These are phyloP conservation scores for Caenorhabditis briggsae DNA, from an alignment of 1,140 invertebrate genomes.

Conservation along the genomic window DNA sequence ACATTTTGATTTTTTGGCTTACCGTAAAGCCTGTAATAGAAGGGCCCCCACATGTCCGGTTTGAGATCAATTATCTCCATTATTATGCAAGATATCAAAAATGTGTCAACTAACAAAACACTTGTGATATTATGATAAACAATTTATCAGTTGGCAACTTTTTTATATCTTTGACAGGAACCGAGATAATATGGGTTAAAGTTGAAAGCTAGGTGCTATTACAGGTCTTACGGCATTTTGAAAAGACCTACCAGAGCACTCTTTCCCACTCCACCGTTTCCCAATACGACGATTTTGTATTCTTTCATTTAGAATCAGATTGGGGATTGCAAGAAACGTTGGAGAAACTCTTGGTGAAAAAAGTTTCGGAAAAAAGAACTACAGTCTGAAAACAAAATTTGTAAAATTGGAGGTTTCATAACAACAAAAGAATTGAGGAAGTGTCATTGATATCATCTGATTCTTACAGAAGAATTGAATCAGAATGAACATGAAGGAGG, in stretches of 20 bases:
- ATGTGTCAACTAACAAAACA: too few species aligned
- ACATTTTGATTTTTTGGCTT: neutral
- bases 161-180: too few species aligned
- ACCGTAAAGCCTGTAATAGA: too few species aligned
- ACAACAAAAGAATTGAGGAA: constrained; percentile 32
- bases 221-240: neutral
- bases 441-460: constrained; percentile 16
- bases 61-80: too few species aligned
- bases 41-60: too few species aligned
- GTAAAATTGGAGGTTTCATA: constrained; percentile 6
- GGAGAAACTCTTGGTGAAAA: neutral
- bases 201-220: too few species aligned
- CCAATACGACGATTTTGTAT: constrained; percentile 40
- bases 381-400: neutral
- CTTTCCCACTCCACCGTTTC: constrained; percentile 36
- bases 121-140: too few species aligned
- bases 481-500: constrained; percentile 36
- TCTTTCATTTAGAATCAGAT: constrained; percentile 1
- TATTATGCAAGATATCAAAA: too few species aligned
- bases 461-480: constrained; percentile 41
- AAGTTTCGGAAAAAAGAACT: neutral
- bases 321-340: neutral
- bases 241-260: neutral
- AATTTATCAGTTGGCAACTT: too few species aligned
- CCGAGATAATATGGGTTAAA: too few species aligned